phyloP scores from a whole-genome alignment of 2,888 invertebrate species.

The Pteria penguin region DNA sequence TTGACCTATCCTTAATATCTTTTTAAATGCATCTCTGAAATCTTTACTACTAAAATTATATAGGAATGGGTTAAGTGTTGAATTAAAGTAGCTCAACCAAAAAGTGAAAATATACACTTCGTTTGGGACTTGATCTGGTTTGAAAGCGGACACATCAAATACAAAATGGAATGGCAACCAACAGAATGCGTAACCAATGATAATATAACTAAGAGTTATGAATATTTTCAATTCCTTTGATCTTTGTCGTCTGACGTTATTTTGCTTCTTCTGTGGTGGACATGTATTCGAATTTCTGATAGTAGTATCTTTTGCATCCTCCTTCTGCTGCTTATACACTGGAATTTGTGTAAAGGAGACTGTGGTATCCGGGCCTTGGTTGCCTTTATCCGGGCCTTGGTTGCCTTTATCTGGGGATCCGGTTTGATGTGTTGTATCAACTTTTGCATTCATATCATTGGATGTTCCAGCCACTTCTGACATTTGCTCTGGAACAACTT shows the following conservation, averaged over 20 bases:
- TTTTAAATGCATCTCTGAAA: conserved; percentile 59
- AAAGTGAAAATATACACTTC: conserved; percentile 57
- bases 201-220: conserved; percentile 64
- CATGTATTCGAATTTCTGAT: neutral
- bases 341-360: neutral
- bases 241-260: neutral
- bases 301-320: neutral
- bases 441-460: neutral
- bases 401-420: neutral
- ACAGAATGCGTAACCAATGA: conserved; percentile 65
- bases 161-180: conserved; percentile 71
- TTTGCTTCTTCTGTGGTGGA: too few species aligned
- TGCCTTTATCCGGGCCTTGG: neutral
- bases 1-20: conserved; percentile 42
- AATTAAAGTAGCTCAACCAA: conserved; percentile 71
- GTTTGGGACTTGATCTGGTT: conserved; percentile 56
- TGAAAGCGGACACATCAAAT: conserved; percentile 64
- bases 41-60: conserved; percentile 69
- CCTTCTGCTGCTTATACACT: neutral
- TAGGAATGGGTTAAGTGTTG: conserved; percentile 68
- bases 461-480: neutral
- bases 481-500: neutral
- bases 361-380: neutral
- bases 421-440: neutral
- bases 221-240: conserved; percentile 51